phyloP scores from a whole-genome alignment of 2,113 vertebrate species.

The Haemorhous mexicanus region DNA sequence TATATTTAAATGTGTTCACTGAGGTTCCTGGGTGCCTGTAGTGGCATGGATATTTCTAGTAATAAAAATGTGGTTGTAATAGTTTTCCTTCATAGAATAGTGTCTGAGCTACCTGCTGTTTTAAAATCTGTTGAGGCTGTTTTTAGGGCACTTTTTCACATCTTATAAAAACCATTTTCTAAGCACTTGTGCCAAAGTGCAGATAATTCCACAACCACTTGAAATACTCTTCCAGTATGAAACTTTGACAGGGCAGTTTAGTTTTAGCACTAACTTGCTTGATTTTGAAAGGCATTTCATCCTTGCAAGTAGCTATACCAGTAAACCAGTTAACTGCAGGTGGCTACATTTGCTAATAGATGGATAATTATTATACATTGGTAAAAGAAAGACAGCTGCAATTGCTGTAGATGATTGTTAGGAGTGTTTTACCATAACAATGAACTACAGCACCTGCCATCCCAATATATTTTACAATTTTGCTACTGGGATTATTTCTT shows the following conservation, averaged over 20 bases:
- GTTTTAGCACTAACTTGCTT: background rate
- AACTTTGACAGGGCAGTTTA: background rate
- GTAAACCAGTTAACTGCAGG: conserved; percentile 38
- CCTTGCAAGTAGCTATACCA: background rate
- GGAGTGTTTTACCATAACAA: conserved; percentile 58
- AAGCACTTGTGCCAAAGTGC: background rate
- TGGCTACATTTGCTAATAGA: conserved; percentile 52
- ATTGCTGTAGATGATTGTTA: conserved; percentile 1
- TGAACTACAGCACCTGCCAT: conserved; percentile 60
- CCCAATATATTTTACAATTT: conserved; percentile 25
- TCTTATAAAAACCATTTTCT: background rate
- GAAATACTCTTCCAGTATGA: background rate
- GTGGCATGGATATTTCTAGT: background rate
- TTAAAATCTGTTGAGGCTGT: background rate
- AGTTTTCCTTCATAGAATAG: background rate
- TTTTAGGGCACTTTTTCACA: background rate
- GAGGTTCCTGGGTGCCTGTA: background rate
- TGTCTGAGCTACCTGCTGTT: background rate
- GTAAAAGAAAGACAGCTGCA: conserved; percentile 49
- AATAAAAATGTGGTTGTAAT: background rate
- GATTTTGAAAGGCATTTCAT: background rate
- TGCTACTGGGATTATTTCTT: background rate
- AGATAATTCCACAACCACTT: background rate
- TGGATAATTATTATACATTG: conserved; percentile 9
- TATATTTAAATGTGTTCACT: background rate